A percentile compares a stretch with the other conserved stretches of the same genome.
Conservation (phyloP, 2,888 invertebrate species). For the Lobophora halterata region DNA sequence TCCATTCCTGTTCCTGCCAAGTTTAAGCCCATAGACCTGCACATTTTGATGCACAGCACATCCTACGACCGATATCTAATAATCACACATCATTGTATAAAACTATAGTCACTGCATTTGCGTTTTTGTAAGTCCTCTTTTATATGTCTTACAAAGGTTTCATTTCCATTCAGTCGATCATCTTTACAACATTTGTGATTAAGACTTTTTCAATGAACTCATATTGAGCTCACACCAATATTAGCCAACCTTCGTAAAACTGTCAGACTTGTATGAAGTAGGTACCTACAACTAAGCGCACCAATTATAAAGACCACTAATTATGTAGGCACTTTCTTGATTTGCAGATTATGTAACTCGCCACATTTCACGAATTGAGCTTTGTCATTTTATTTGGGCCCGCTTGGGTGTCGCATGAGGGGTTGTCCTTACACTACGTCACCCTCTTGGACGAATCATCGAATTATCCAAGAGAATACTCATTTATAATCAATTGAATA, state of each 20-base stretch:
- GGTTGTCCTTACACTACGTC: conserved; percentile 15
- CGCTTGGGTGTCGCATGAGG: conserved; percentile 18
- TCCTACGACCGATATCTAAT: too few relatives aligned
- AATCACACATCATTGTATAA: too few relatives aligned
- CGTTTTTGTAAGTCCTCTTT: neutral
- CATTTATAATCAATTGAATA: too few relatives aligned
- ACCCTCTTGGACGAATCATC: neutral
- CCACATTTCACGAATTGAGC: conserved; percentile 19
- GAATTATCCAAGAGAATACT: too few relatives aligned
- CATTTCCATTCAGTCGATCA: neutral
- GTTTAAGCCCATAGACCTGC: too few relatives aligned
- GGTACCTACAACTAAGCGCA: neutral
- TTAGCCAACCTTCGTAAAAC: conserved; percentile 2
- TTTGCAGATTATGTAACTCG: conserved; percentile 35
- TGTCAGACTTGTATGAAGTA: neutral
- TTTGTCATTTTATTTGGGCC: conserved; percentile 18
- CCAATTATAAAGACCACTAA: conserved; percentile 20
- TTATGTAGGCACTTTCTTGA: conserved; percentile 42
- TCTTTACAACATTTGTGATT: too few relatives aligned
- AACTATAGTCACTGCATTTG: too few relatives aligned
- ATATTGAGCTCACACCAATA: neutral
- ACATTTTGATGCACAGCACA: too few relatives aligned
- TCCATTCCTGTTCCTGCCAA: too few relatives aligned
- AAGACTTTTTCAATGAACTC: neutral
- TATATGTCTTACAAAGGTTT: conserved; percentile 3